Base-by-base conservation (phyloP, 1,140 invertebrate genomes). In the Temnothorax nylanderi region DNA sequence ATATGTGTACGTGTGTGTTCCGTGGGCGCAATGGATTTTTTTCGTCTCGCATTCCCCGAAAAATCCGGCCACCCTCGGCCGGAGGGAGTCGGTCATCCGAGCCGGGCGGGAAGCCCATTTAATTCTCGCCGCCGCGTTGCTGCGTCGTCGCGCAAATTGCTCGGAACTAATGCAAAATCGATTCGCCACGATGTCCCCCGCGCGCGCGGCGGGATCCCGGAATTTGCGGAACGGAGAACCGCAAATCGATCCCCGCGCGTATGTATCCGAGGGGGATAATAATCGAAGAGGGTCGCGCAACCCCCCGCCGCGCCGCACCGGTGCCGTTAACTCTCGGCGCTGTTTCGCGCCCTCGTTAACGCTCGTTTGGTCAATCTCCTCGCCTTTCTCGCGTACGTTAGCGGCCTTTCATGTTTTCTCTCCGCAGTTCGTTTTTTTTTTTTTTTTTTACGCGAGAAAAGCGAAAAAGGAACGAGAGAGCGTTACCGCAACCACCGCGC, bases 121-220 rank as follows among this genome's bases (percentile, higher is more conserved):
- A 65, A 80, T 80, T 80, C n/a, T 65, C 58, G 47, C 4, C 26
- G 26, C 44, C 26, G 41, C 41, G 74, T 60, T 54, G 78, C 13
- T 81, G 51, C 64, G 49, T 81, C 49, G 77, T 69, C 58, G 44
- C 44, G 65, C 49, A 81, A 81, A 81, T 81, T 81, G 67, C 78
- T 71, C 78, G 78, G 78, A 81, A 81, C 65, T 81, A 81, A 81
- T 71, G 78, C 21, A 56, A 81, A 71, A 81, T 81, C 78, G 78
- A 81, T 81, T 62, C 47, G 11, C 41, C 21, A 5, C 54, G 10
- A n/a, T 51, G 58, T 10, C 7, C 18, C 34, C 26, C 26, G 26
- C 32, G 0, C 34, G 54, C 77, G 77, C 62, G 65, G 21, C 64
- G 78, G 51, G 26, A 71, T 56, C 51, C 37, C 64, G 58, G 76